Evolutionary conservation across 2,113 vertebrate species (phyloP).

Genomic region (Sturnus vulgaris): DNA sequence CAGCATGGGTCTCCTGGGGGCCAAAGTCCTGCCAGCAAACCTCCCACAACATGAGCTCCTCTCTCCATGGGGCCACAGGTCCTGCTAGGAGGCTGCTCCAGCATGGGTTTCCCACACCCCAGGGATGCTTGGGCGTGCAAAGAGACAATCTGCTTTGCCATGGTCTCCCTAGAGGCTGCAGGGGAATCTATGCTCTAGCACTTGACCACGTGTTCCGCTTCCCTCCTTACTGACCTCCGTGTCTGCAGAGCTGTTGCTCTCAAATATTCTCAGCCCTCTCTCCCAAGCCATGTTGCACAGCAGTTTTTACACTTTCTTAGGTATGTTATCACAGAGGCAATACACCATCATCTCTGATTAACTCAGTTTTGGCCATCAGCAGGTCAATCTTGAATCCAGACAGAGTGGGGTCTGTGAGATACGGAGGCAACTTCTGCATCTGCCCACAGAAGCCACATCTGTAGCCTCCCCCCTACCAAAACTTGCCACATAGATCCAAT

Average conservation of each 20-base stretch:
- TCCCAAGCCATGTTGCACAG: neutral
- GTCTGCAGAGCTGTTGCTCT: neutral
- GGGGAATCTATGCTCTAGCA: neutral
- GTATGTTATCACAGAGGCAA: neutral
- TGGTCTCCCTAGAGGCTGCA: accelerated
- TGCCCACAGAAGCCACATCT: neutral
- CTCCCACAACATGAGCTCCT: accelerated
- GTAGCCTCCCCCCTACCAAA: accelerated
- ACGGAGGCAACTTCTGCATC: neutral
- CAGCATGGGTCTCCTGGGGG: accelerated
- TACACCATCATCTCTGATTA: neutral
- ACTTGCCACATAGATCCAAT: neutral
- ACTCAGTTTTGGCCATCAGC: neutral
- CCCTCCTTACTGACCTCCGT: neutral
- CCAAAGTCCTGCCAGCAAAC: neutral
- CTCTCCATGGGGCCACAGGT: neutral
- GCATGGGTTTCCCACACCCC: accelerated
- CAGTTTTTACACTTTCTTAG: neutral
- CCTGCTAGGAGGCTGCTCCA: neutral
- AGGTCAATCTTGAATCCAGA: neutral
- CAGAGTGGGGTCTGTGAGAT: neutral
- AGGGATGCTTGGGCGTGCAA: accelerated
- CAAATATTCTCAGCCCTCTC: neutral
- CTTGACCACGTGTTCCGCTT: neutral
- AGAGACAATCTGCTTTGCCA: neutral